These are phyloP conservation scores for Catharus fuscescens DNA, from an alignment of 2,113 vertebrate species.

Conservation along the genomic window DNA sequence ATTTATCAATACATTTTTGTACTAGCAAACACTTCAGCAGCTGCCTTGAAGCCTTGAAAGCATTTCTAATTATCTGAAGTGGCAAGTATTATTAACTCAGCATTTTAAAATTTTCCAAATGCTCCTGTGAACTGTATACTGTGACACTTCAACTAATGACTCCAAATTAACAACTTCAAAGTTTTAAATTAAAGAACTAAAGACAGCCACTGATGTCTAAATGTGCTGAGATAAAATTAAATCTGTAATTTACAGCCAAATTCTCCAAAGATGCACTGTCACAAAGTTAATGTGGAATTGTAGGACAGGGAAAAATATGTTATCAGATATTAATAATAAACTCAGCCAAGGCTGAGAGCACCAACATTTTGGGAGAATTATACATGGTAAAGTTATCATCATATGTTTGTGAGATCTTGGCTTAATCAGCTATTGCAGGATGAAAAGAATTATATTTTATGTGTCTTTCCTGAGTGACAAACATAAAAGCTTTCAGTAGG, in stretches of 20 bases:
- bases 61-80: not conserved
- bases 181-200: conserved; percentile 19
- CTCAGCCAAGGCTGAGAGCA: not conserved
- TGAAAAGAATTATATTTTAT: not conserved
- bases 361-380: not conserved
- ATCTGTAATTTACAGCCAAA: not conserved
- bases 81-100: not conserved
- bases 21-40: not conserved
- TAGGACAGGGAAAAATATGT: not conserved
- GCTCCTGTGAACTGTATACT: not conserved
- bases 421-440: not conserved
- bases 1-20: not conserved
- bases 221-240: not conserved
- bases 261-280: not conserved
- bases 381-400: not conserved
- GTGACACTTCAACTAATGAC: not conserved
- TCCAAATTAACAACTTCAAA: conserved; percentile 10
- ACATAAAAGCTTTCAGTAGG: not conserved
- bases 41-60: not conserved
- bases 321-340: not conserved
- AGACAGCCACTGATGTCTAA: not conserved
- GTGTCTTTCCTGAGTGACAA: not conserved
- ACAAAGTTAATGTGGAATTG: not conserved
- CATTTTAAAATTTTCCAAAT: not conserved
- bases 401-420: not conserved